These are phyloP conservation scores for Setophaga petechia DNA, from an alignment of 2,113 vertebrate species.

Conservation along the genomic window DNA sequence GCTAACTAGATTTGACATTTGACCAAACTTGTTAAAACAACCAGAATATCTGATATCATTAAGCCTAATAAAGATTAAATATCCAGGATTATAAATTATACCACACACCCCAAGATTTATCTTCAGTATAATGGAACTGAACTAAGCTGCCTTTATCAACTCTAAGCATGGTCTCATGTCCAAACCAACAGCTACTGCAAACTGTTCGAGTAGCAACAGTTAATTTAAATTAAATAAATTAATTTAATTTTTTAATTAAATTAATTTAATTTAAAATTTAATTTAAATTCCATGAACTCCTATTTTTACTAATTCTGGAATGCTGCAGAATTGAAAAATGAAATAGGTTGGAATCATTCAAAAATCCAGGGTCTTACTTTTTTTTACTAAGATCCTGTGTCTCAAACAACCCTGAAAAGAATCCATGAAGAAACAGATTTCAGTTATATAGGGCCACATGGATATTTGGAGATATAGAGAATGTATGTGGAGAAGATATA, in stretches of 20 bases:
- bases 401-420: not conserved
- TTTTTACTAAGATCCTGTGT: not conserved
- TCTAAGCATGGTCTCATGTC: not conserved
- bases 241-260: no score
- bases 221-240: no score
- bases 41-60: not conserved
- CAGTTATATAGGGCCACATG: not conserved
- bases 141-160: not conserved
- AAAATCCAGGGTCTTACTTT: not conserved
- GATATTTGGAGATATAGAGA: no score
- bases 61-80: slow-evolving; percentile 23
- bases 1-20: slow-evolving; percentile 1
- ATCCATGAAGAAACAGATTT: not conserved
- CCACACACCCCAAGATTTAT: not conserved
- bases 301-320: not conserved
- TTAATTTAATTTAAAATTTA: not conserved
- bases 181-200: not conserved
- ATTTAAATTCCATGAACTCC: not conserved
- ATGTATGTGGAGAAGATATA: not conserved
- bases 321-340: not conserved
- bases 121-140: not conserved
- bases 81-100: not conserved
- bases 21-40: not conserved
- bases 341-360: not conserved
- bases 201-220: not conserved